Conservation (phyloP, 2,113 vertebrate genomes). For the Melanocharis versteri region DNA sequence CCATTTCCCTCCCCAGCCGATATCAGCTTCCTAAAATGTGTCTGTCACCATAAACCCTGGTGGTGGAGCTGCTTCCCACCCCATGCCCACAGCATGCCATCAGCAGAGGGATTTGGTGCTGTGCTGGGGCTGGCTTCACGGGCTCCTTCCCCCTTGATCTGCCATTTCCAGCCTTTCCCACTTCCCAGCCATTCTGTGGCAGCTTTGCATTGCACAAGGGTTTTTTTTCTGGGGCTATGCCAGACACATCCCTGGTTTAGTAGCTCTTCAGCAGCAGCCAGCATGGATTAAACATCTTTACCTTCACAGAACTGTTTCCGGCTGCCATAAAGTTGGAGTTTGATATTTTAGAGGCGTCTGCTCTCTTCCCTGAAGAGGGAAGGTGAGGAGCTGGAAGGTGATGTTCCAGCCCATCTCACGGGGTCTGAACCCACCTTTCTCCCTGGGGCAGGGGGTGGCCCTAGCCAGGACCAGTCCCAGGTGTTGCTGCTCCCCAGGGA, state of each 20-base stretch:
- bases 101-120: not conserved
- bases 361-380: not conserved
- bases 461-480: not conserved
- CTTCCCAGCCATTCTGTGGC: not conserved
- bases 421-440: not conserved
- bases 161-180: not conserved
- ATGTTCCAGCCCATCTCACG: not conserved
- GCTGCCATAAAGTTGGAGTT: not conserved
- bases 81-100: not conserved
- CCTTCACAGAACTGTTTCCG: not conserved
- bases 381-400: not conserved
- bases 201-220: not conserved
- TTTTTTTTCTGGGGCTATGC: not conserved
- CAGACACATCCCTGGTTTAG: not conserved
- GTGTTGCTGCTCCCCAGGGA: accelerated
- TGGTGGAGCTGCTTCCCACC: not conserved
- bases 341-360: not conserved
- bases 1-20: not conserved
- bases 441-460: not conserved
- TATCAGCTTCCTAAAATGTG: not conserved
- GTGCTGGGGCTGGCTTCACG: accelerated
- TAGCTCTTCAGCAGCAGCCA: not conserved
- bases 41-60: not conserved
- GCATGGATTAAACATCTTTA: accelerated
- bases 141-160: not conserved